Evolutionary conservation across 2,888 invertebrate genomes (phyloP).

Genomic region (Notodonta ziczac): DNA sequence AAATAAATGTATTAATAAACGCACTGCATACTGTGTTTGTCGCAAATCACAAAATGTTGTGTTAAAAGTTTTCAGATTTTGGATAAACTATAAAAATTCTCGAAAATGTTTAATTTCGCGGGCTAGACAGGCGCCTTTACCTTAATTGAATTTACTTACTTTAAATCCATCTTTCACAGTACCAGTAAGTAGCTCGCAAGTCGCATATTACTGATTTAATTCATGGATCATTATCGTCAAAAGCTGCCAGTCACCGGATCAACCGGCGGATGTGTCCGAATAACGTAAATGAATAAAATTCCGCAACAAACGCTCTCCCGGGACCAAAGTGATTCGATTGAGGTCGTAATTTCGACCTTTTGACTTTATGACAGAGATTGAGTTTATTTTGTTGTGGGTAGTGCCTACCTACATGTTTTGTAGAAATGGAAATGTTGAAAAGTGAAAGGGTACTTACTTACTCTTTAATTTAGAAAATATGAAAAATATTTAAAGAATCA

Average conservation of each 20-base stretch:
- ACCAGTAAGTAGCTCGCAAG: neutral
- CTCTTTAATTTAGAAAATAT: too few species aligned
- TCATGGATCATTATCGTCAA: neutral
- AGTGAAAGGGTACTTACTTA: too few species aligned
- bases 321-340: neutral
- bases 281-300: slow-evolving; percentile 2
- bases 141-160: too few species aligned
- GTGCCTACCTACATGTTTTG: neutral
- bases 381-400: neutral
- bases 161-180: neutral
- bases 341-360: neutral
- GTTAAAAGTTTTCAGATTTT: too few species aligned
- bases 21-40: too few species aligned
- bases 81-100: too few species aligned
- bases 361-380: neutral
- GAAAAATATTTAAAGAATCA: too few species aligned
- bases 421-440: too few species aligned
- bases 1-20: too few species aligned
- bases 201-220: slow-evolving; percentile 1
- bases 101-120: too few species aligned
- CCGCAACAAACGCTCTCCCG: neutral
- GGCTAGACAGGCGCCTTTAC: too few species aligned
- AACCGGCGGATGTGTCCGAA: neutral
- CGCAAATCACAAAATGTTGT: too few species aligned
- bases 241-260: slow-evolving; percentile 2